A percentile compares a stretch with the other conserved stretches of the same genome.
phyloP scores from a whole-genome alignment of 2,113 vertebrate species.

The Oryzias melastigma region DNA sequence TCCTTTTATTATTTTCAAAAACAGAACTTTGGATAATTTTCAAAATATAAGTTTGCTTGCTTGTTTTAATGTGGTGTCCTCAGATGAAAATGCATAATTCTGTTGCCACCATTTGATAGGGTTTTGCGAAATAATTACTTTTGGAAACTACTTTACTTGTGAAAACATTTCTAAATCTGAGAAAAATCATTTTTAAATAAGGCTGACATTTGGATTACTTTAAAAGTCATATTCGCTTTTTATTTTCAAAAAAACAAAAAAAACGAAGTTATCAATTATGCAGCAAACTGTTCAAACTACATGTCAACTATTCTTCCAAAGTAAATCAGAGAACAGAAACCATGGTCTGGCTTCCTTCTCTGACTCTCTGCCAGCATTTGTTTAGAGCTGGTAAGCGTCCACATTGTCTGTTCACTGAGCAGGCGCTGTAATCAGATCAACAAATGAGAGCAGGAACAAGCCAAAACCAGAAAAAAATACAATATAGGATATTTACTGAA shows the following conservation, averaged over 20 bases:
- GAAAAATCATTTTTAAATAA: too few relatives aligned
- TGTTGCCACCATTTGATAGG: too few relatives aligned
- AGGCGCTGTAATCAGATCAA: constrained; percentile 51
- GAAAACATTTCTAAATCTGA: too few relatives aligned
- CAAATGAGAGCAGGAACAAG: constrained; percentile 44
- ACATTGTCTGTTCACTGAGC: constrained; percentile 51
- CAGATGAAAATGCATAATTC: too few relatives aligned
- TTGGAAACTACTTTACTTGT: too few relatives aligned
- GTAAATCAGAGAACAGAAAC: constrained; percentile 56
- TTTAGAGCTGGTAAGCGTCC: constrained; percentile 32
- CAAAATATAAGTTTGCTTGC: too few relatives aligned
- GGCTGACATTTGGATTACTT: too few relatives aligned
- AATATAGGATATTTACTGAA: background rate
- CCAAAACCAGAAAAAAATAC: constrained; percentile 36
- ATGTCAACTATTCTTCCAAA: constrained; percentile 71
- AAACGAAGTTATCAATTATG: constrained; percentile 48
- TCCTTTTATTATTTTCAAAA: too few relatives aligned
- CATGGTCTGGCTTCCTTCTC: constrained; percentile 29
- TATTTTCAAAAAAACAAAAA: constrained; percentile 1
- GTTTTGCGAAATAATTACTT: too few relatives aligned
- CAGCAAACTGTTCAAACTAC: constrained; percentile 53
- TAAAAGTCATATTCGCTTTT: background rate
- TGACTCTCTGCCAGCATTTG: constrained; percentile 50
- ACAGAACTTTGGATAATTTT: too few relatives aligned
- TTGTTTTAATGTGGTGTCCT: too few relatives aligned